Conservation (phyloP, 2,113 vertebrate genomes). For the Pachypanchax playfairii region DNA sequence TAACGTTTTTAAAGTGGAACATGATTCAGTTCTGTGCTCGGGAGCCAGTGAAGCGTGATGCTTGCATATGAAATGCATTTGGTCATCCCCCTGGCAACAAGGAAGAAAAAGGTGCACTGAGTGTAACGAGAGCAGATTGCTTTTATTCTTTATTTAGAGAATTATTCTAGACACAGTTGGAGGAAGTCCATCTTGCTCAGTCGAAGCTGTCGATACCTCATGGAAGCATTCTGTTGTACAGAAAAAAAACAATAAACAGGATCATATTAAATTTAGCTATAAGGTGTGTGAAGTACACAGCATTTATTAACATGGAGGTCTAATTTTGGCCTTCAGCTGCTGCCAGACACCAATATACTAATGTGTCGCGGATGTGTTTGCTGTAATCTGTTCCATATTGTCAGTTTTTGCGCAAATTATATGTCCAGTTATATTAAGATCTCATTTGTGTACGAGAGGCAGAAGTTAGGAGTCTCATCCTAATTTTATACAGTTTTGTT, state of each 20-base stretch:
- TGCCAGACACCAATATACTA: conserved; percentile 48
- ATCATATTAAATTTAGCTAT: too few relatives aligned
- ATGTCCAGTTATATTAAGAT: conserved; percentile 12
- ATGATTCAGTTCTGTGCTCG: conserved; percentile 68
- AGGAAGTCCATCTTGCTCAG: conserved; percentile 59
- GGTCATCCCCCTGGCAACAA: conserved; percentile 84
- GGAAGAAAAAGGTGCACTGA: conserved; percentile 72
- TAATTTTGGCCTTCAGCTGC: conserved; percentile 34
- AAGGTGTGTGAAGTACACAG: conserved; percentile 2
- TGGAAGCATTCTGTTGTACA: conserved; percentile 32
- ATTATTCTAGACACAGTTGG: conserved; percentile 69
- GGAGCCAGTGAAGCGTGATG: conserved; percentile 76
- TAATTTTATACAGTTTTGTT: too few relatives aligned
- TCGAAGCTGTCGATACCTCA: conserved; percentile 43
- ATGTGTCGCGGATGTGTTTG: conserved; percentile 46
- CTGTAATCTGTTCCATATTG: conserved; percentile 53
- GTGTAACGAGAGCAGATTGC: conserved; percentile 74
- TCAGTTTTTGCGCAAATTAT: conserved; percentile 26
- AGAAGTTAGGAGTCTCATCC: too few relatives aligned
- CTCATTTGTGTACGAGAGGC: not conserved
- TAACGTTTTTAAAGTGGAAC: conserved; percentile 79
- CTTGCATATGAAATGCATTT: conserved; percentile 83
- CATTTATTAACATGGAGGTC: conserved; percentile 22
- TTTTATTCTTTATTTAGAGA: conserved; percentile 74
- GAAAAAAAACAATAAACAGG: too few relatives aligned